phyloP scores from a whole-genome alignment of 1,140 invertebrate genomes.

The Trinorchestia longiramus region DNA sequence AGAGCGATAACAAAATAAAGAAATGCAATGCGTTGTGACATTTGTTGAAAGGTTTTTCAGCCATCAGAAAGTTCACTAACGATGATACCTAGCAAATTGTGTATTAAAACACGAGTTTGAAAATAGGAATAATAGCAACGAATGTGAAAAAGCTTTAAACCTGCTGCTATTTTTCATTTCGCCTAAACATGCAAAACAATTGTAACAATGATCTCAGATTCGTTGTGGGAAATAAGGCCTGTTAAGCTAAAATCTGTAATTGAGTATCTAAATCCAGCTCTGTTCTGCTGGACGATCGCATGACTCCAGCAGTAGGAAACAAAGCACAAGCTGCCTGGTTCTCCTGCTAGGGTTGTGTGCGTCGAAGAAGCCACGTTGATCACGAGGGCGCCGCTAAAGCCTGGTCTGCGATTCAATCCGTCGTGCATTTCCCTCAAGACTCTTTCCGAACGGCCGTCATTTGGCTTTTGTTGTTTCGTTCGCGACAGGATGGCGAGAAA shows the following conservation, averaged over 20 bases:
- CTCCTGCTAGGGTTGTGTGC: neutral
- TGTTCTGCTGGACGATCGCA: neutral
- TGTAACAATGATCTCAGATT: no score
- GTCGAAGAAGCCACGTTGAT: neutral
- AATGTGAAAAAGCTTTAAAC: no score
- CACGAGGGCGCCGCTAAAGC: neutral
- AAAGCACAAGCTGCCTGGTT: neutral
- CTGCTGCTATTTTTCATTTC: no score
- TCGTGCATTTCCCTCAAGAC: constrained; percentile 8
- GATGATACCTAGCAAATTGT: no score
- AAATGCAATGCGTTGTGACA: no score
- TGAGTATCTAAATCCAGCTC: neutral
- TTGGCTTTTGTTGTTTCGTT: constrained; percentile 33
- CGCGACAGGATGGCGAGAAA: constrained; percentile 28
- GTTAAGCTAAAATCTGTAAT: neutral
- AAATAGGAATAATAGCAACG: no score
- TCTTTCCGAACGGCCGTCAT: constrained; percentile 36
- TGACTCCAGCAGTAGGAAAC: neutral
- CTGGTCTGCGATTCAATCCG: constrained; percentile 13
- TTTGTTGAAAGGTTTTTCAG: no score
- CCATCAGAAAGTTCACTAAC: no score
- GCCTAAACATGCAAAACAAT: no score
- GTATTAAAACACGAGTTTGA: no score
- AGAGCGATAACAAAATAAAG: neutral
- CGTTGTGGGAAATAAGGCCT: no score